Evolutionary conservation across 2,888 invertebrate species (phyloP).

Genomic region (Acanthosepion lycidas): DNA sequence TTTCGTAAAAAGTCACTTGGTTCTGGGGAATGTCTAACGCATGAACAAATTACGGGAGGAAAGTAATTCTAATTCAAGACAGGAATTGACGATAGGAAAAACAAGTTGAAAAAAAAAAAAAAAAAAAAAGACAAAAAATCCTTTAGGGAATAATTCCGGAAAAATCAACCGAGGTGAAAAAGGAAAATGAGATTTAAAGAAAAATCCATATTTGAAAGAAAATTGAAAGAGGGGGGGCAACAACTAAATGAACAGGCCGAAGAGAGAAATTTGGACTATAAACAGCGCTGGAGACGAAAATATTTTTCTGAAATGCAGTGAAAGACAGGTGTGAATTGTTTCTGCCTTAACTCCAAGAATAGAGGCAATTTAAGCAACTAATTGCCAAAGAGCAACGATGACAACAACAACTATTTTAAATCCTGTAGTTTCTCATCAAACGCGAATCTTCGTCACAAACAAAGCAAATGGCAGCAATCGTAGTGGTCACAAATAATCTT

Average conservation of each 20-base stretch:
- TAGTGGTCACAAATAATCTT: not conserved
- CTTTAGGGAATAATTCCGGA: too few species aligned
- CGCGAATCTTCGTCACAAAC: not conserved
- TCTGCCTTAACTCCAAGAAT: not conserved
- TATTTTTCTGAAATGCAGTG: not conserved
- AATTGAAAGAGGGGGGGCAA: too few species aligned
- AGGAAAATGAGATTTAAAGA: not conserved
- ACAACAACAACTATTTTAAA: not conserved
- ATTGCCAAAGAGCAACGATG: not conserved
- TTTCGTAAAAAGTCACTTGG: too few species aligned
- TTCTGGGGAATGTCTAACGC: too few species aligned
- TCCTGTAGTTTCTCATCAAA: not conserved
- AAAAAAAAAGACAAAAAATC: too few species aligned
- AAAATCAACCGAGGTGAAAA: not conserved
- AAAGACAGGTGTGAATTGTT: not conserved
- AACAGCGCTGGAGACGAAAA: not conserved
- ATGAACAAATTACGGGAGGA: too few species aligned
- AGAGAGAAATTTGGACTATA: not conserved
- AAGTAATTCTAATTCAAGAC: too few species aligned
- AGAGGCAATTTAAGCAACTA: not conserved
- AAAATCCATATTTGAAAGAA: not conserved
- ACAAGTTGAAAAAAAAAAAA: too few species aligned
- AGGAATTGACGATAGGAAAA: too few species aligned
- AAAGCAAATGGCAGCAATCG: not conserved
- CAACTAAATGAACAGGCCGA: too few species aligned